Base-by-base conservation (phyloP, 2,113 vertebrate genomes). In the Sceloporus tristichus region DNA sequence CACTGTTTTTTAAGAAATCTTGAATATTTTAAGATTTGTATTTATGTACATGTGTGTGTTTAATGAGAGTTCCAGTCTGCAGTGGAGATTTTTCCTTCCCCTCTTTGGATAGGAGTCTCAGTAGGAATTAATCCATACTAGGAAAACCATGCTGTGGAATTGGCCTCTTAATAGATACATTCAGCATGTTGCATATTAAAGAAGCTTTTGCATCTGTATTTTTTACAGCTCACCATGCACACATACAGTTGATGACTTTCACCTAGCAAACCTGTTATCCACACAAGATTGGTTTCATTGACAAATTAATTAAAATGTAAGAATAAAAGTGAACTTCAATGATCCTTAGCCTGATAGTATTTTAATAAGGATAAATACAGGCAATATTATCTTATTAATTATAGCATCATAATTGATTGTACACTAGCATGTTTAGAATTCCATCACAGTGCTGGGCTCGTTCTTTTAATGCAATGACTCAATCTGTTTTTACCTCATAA, bases 351-450 rank as follows among this genome's bases (percentile, higher is more conserved):
- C 18, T 48, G 62, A 86, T n/a, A 84, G 25, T 34, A 89, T 25
- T 87, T 27, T 84, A 85, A 77, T 80, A 80, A 85, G 48, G 7
- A 78, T 85, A 82, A 82, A 1, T 65, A 83, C 79, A 54, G 54
- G 25, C 80, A 84, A 54, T 65, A 62, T 78, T 79, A 84, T 66
- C 18, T 48, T 62, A 14, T 11, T 85, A 86, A 94, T 91, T 76
- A 2, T 87, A 14, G 75, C 4, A 77, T 10, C 29, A 6, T 29
- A 38, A 85, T 14, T 85, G 84, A 38, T 6, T 83, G 78, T 84
- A 87, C 42, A 78, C 9, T 19, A 14, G 1, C 21, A 88, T 77
- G 25, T 87, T 13, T 3, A 8, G 29, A 70, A 87, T 38, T 29
- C 9, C 5, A 75, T 78, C 40, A 34, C 16, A 21, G 38, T 11